Evolutionary conservation across 2,888 invertebrate species (phyloP).

Genomic region (Mimumesa dahlbomi): DNA sequence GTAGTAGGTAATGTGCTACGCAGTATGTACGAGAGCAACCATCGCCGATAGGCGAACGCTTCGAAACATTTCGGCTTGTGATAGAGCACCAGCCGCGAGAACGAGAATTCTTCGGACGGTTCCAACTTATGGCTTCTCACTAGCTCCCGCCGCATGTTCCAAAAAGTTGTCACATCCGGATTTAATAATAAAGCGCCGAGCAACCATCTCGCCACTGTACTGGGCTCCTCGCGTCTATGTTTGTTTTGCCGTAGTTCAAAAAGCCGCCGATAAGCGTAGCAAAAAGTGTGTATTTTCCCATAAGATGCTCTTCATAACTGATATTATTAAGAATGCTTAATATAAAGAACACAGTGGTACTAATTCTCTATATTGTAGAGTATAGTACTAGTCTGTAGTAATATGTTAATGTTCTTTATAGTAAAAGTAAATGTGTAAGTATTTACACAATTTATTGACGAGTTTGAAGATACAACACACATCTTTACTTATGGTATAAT

Average conservation of each 20-base stretch:
- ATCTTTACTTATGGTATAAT: constrained; percentile 48
- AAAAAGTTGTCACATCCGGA: constrained; percentile 91
- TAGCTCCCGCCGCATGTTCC: constrained; percentile 93
- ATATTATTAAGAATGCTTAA: constrained; percentile 8
- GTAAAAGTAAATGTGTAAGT: constrained; percentile 38
- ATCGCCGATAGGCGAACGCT: constrained; percentile 91
- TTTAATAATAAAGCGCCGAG: constrained; percentile 90
- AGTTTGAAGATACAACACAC: constrained; percentile 55
- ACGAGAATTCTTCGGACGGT: constrained; percentile 86
- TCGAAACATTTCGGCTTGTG: constrained; percentile 95
- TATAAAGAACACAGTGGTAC: constrained; percentile 6
- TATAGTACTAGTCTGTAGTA: neutral
- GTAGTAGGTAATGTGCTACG: no score
- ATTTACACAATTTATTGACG: constrained; percentile 37
- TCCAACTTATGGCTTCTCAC: constrained; percentile 85
- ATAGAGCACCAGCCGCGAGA: constrained; percentile 89
- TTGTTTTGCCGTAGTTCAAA: constrained; percentile 83
- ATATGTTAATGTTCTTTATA: constrained; percentile 16
- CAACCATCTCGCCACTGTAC: constrained; percentile 82
- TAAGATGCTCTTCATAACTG: constrained; percentile 5
- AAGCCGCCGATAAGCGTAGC: constrained; percentile 87
- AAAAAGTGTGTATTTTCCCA: constrained; percentile 4
- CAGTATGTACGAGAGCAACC: constrained; percentile 85
- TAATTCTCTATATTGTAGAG: constrained; percentile 4
- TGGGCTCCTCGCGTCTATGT: constrained; percentile 79